Evolutionary conservation across 2,888 invertebrate genomes (phyloP), one percentile per base, ranked within the genome.

Genomic region (Lycocerus yunnanus): DNA sequence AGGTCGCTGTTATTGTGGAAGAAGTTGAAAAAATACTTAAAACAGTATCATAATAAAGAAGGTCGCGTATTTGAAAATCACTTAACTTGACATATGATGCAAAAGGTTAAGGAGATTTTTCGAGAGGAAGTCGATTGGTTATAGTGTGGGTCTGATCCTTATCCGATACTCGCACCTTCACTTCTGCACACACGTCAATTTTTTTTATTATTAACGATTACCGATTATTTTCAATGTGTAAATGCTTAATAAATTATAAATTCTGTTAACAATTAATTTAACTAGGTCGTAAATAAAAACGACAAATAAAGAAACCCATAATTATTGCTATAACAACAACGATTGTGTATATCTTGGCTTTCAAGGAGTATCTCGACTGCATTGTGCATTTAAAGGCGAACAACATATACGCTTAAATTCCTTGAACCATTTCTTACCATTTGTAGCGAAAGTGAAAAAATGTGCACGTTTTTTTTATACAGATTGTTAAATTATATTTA

Each of bases 381-480:
- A 63, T 74, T 73, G 66, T 58, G 16, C 63, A 21, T 58, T 74
- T 74, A 74, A 74, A 74, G 74, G 74, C 74, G 61, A 74, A 66
- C 74, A 71, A 74, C 74, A 67, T n/a, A n/a, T 68, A 70, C 71
- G 60, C 15, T 58, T 15, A 73, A 67, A 70, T 74, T 70, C 74
- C 74, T 74, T 74, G 74, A 74, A 70, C 74, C 71, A 74, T 74
- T 71, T 74, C 58, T 61, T 68, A 58, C 43, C 67, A 21, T 14
- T 66, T 21, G 21, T 27, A 18, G 27, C 61, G 61, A 63, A 63
- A 63, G 61, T 63, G 18, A 63, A 63, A n/a, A 63, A 63, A 63
- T 63, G 18, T 15, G 15, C 20, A 61, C 13, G 18, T 6, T 16
- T 61, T 16, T 61, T 16, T 61, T 61, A 18, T 27, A 43, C n/a